Evolutionary conservation across 2,113 vertebrate species (phyloP), one percentile per base, ranked within the genome.

Genomic region (Oxyura jamaicensis): DNA sequence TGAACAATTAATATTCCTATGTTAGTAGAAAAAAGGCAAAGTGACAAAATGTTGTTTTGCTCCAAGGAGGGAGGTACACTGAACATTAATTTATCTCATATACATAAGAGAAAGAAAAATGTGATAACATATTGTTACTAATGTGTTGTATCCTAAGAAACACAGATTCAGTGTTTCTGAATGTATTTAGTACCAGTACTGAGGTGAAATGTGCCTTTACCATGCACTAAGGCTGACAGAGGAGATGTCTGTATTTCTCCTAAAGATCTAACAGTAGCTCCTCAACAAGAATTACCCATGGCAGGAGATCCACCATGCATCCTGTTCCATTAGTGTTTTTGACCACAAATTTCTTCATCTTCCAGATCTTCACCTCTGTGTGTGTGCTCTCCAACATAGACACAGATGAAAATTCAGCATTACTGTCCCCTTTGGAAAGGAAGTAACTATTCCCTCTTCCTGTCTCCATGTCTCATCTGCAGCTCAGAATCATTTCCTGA

Each of bases 1-100:
- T 63, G 42, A 91, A 67, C 65, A 97, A 89, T 91, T 63, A 96
- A 50, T 35, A 81, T 41, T 41, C 33, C 48, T 82, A 65, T 41
- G 68, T 55, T 44, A 90, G 35, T 67, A 36, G 88, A 29, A 93
- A 75, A 58, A 65, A 88, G 80, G 52, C 14, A 72, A 79, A 67
- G 67, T 7, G 25, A 90, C 73, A 88, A 79, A 46, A 66, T 95
- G 72, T 86, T 79, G 20, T 39, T 91, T 95, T 88, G 18, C 75
- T 96, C 68, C 79, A 62, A 94, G 41, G 11, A 72, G 12, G 41
- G 11, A 72, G 12, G 22, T 69, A 90, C 25, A 55, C 29, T 92
- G 35, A 71, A 81, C 95, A 76, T 87, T 68, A 35, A 66, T 91
- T 65, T 78, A 75, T 81, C 91, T 88, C 85, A 50, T 29, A 23